phyloP scores from a whole-genome alignment of 2,888 invertebrate species.

The Parnassius glacialis region DNA sequence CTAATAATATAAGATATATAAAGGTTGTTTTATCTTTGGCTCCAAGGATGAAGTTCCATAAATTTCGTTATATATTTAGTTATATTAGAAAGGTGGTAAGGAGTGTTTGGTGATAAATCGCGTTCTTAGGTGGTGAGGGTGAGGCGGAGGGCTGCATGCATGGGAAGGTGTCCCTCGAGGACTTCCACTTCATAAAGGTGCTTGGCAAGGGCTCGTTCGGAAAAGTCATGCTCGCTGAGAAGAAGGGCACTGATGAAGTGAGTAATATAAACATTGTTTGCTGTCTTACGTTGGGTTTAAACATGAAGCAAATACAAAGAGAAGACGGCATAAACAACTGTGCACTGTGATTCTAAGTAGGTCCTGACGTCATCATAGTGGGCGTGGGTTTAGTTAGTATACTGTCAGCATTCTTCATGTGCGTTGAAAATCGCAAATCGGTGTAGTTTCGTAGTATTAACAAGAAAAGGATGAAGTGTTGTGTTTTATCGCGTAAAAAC shows the following conservation, averaged over 20 bases:
- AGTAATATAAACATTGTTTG: slow-evolving; percentile 9
- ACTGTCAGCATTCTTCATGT: too few species aligned
- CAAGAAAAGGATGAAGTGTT: too few species aligned
- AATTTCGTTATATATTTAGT: background rate
- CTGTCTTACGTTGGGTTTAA: too few species aligned
- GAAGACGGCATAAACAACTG: too few species aligned
- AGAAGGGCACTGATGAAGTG: slow-evolving; percentile 93
- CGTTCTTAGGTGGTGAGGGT: slow-evolving; percentile 39
- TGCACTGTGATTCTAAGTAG: too few species aligned
- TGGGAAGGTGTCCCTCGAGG: slow-evolving; percentile 86
- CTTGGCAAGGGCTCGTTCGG: slow-evolving; percentile 99
- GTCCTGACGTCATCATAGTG: too few species aligned
- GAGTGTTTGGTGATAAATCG: slow-evolving; percentile 25
- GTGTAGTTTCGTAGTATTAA: too few species aligned
- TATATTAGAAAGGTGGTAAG: slow-evolving; percentile 16
- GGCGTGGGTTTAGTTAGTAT: too few species aligned
- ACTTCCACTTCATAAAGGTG: slow-evolving; percentile 99
- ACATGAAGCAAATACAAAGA: too few species aligned
- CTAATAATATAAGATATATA: too few species aligned
- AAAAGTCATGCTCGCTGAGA: slow-evolving; percentile 98
- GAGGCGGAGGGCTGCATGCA: slow-evolving; percentile 40
- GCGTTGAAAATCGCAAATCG: too few species aligned
- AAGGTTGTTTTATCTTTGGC: background rate
- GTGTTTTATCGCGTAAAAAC: too few species aligned
- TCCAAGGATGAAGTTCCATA: slow-evolving; percentile 20